Conservation (phyloP, 2,797 vertebrate species). For the Bradypodion ventrale region DNA sequence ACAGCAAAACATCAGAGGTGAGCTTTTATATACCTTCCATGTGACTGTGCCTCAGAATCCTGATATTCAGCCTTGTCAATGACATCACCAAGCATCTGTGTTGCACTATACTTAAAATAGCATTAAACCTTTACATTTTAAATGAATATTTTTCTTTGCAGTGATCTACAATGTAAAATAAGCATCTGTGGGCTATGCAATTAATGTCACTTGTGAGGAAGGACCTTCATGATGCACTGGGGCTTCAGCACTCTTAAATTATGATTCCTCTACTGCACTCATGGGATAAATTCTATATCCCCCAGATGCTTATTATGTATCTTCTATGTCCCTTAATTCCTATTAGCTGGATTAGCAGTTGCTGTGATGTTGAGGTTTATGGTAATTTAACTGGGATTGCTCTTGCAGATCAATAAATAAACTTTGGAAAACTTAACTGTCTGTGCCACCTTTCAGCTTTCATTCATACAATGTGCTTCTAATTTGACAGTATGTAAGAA, state of each 20-base stretch:
- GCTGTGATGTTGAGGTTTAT: constrained; percentile 71
- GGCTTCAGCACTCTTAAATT: constrained; percentile 77
- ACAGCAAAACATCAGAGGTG: constrained; percentile 51
- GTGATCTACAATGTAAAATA: constrained; percentile 75
- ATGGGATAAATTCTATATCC: constrained; percentile 74
- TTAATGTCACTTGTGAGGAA: constrained; percentile 78
- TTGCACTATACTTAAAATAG: constrained; percentile 70
- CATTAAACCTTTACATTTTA: constrained; percentile 75
- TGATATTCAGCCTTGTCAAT: constrained; percentile 66
- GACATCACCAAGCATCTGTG: constrained; percentile 69
- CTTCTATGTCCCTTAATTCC: constrained; percentile 74
- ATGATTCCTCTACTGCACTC: constrained; percentile 70
- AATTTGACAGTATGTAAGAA: constrained; percentile 34
- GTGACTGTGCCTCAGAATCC: constrained; percentile 54
- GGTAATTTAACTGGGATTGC: constrained; percentile 71
- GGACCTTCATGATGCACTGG: constrained; percentile 73
- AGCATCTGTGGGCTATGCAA: constrained; percentile 73
- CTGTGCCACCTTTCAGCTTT: constrained; percentile 61
- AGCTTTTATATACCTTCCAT: constrained; percentile 49
- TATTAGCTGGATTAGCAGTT: constrained; percentile 75
- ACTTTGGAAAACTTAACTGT: constrained; percentile 66
- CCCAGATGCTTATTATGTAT: constrained; percentile 73
- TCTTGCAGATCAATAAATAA: constrained; percentile 74
- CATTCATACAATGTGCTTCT: constrained; percentile 40
- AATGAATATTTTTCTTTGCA: constrained; percentile 72